Conservation (phyloP, 2,797 vertebrate species). For the Bryconaethiops microstoma region DNA sequence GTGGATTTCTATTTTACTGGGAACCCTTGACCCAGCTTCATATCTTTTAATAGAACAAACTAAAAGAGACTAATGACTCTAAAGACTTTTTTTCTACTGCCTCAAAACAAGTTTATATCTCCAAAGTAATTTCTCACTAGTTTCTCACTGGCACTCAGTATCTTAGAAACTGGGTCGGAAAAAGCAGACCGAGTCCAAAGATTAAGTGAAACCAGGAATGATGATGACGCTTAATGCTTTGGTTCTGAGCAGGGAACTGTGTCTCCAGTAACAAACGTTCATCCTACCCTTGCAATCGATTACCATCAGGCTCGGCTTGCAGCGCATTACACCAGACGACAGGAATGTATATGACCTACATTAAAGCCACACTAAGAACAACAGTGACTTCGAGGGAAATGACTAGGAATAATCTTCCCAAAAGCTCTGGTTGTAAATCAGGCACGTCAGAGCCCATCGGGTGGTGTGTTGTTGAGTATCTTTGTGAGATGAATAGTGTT, state of each 20-base stretch:
- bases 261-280: constrained; percentile 2
- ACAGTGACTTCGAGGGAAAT: neutral
- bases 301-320: neutral
- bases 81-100: neutral
- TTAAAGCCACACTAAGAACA: neutral
- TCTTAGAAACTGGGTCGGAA: constrained; percentile 76
- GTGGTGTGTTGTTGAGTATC: neutral
- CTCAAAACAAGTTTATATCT: neutral
- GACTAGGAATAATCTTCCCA: neutral
- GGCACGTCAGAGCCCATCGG: neutral
- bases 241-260: constrained; percentile 45
- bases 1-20: neutral
- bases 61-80: too few species aligned
- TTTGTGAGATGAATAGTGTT: constrained; percentile 19
- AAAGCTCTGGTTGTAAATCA: neutral
- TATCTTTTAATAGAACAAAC: too few species aligned
- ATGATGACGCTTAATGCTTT: constrained; percentile 67
- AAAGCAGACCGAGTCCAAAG: constrained; percentile 70
- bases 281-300: neutral
- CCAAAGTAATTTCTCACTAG: constrained; percentile 3
- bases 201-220: constrained; percentile 79
- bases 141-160: constrained; percentile 58
- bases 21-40: neutral
- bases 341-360: neutral
- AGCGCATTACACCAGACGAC: neutral